These are phyloP conservation scores for Gobionotothen gibberifrons DNA, from an alignment of 2,797 vertebrate species.

Conservation along the genomic window DNA sequence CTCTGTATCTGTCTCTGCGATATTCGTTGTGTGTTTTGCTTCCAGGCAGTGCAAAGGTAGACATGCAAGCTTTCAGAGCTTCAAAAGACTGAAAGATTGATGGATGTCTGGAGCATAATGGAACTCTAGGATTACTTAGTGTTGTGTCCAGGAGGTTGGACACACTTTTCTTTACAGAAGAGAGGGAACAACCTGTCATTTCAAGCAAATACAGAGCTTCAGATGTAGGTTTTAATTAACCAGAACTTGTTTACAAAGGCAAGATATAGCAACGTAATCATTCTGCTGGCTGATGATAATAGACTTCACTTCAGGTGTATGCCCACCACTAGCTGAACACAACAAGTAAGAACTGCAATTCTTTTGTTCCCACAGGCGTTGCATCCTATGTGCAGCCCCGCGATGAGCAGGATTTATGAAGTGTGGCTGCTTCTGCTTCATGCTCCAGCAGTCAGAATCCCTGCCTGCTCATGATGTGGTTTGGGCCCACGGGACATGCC, in stretches of 20 bases:
- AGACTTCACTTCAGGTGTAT: conserved; percentile 20
- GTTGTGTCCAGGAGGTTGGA: conserved; percentile 17
- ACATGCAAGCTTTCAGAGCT: conserved; percentile 43
- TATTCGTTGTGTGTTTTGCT: conserved; percentile 41
- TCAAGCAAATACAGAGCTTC: conserved; percentile 6
- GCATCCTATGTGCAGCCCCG: conserved; percentile 46
- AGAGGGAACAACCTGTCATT: conserved; percentile 13
- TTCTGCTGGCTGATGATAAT: conserved; percentile 18
- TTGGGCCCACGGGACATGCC: conserved; percentile 62
- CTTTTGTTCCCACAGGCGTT: conserved; percentile 59
- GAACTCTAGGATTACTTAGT: conserved; percentile 27
- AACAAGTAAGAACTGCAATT: conserved; percentile 33
- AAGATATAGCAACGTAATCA: neutral
- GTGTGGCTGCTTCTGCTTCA: conserved; percentile 73
- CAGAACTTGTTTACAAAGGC: conserved; percentile 12
- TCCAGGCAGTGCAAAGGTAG: conserved; percentile 45
- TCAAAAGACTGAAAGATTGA: conserved; percentile 53
- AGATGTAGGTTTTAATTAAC: conserved; percentile 21
- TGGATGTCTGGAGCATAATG: conserved; percentile 37
- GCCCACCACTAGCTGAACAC: conserved; percentile 30
- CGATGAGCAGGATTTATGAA: conserved; percentile 73
- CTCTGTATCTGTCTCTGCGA: conserved; percentile 24
- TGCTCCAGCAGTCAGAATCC: conserved; percentile 66
- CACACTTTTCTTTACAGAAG: neutral
- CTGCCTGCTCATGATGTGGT: conserved; percentile 66